These are phyloP conservation scores for Meghimatium bilineatum DNA, from an alignment of 2,888 invertebrate genomes.

Conservation along the genomic window DNA sequence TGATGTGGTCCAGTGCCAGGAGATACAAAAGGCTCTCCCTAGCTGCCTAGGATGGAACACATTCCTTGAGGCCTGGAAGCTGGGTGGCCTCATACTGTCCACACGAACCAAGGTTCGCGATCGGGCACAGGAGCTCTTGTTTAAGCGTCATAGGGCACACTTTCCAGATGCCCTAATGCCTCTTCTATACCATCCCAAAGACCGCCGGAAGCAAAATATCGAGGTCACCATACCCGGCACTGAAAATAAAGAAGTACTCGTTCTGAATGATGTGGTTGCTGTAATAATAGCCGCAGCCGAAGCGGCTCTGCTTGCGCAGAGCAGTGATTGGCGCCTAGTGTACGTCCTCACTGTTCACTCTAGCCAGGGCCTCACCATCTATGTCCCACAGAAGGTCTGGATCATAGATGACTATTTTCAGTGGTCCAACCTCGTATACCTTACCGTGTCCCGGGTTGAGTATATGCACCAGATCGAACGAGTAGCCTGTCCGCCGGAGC, in stretches of 20 bases:
- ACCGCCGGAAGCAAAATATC: conserved; percentile 12
- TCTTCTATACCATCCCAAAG: conserved; percentile 2
- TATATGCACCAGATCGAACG: conserved; percentile 24
- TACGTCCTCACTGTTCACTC: conserved; percentile 17
- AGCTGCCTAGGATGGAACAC: neutral
- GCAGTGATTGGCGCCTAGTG: neutral
- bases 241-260: neutral
- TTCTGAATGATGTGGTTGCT: neutral
- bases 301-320: neutral
- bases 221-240: conserved; percentile 14
- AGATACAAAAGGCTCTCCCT: conserved; percentile 10
- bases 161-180: neutral
- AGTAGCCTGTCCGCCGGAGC: neutral
- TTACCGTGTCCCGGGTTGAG: neutral
- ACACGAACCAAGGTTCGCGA: neutral
- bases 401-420: neutral
- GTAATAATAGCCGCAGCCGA: neutral
- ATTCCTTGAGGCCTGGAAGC: neutral
- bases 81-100: neutral
- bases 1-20: conserved; percentile 1
- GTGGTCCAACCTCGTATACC: conserved; percentile 21
- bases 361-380: conserved; percentile 6
- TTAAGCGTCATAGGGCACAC: neutral
- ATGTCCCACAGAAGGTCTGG: conserved; percentile 11
- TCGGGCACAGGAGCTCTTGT: neutral